These are phyloP conservation scores for Tipula unca DNA, from an alignment of 2,888 invertebrate genomes.

Conservation along the genomic window DNA sequence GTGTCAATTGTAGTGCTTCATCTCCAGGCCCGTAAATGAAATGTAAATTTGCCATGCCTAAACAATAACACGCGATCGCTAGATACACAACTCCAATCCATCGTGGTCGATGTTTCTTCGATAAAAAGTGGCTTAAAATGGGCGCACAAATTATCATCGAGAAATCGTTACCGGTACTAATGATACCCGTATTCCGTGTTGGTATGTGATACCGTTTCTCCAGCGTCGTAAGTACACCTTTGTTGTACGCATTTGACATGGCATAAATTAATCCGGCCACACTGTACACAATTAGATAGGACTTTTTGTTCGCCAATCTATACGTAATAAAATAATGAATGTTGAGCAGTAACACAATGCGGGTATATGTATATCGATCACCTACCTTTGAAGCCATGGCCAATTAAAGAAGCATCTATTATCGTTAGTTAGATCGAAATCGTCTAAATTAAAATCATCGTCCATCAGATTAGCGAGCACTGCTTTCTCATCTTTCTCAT, in stretches of 20 bases:
- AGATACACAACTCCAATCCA: conserved; percentile 44
- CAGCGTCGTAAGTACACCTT: conserved; percentile 36
- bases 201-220: conserved; percentile 57
- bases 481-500: not conserved
- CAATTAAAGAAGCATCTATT: not conserved
- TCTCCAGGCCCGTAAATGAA: conserved; percentile 52
- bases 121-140: conserved; percentile 29
- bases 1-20: conserved; percentile 47
- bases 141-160: conserved; percentile 52
- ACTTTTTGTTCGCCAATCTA: conserved; percentile 50
- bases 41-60: conserved; percentile 45
- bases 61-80: not conserved
- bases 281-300: conserved; percentile 50
- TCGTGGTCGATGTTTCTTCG: conserved; percentile 47
- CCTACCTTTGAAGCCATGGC: not conserved
- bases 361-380: not conserved
- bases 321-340: not conserved
- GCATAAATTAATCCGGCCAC: conserved; percentile 52
- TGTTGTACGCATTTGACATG: conserved; percentile 51
- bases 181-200: conserved; percentile 52
- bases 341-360: not conserved
- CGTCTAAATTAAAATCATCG: not conserved
- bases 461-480: not conserved
- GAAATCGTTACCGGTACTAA: conserved; percentile 56
- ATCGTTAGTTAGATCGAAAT: not conserved